Conservation (phyloP, 2,797 vertebrate genomes). For the Sorex maritimensis region DNA sequence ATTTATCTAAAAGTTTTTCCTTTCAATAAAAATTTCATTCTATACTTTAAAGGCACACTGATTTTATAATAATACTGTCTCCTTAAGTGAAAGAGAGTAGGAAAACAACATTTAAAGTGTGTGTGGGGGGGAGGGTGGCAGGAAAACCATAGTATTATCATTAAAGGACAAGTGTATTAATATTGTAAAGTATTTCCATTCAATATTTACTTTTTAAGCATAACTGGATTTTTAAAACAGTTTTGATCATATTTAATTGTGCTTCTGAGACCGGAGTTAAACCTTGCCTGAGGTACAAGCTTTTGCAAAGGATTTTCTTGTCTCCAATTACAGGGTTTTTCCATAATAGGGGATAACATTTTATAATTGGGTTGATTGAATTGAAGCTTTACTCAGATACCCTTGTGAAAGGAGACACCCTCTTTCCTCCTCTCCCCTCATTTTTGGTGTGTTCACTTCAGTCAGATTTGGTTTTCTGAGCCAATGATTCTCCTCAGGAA, state of each 20-base stretch:
- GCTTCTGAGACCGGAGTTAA: constrained; percentile 67
- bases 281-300: constrained; percentile 53
- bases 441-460: background rate
- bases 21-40: constrained; percentile 41
- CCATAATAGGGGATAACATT: constrained; percentile 42
- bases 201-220: constrained; percentile 25
- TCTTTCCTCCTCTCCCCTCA: background rate
- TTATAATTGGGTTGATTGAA: constrained; percentile 68
- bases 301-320: constrained; percentile 71
- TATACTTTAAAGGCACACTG: constrained; percentile 13
- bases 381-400: constrained; percentile 38
- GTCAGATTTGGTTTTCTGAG: constrained; percentile 45
- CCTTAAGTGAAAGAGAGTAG: background rate
- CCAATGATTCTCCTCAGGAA: constrained; percentile 21
- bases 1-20: constrained; percentile 25
- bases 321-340: constrained; percentile 68
- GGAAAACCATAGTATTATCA: background rate
- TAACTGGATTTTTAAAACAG: background rate
- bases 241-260: constrained; percentile 77
- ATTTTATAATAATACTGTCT: constrained; percentile 56
- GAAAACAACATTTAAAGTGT: background rate
- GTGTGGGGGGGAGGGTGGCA: background rate
- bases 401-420: constrained; percentile 56
- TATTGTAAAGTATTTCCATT: background rate
- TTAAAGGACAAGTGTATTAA: constrained; percentile 20